Percentiles rank a stretch among this genome's conserved stretches.
Conservation (phyloP, 2,797 vertebrate species). For the Liparis tanakae region DNA sequence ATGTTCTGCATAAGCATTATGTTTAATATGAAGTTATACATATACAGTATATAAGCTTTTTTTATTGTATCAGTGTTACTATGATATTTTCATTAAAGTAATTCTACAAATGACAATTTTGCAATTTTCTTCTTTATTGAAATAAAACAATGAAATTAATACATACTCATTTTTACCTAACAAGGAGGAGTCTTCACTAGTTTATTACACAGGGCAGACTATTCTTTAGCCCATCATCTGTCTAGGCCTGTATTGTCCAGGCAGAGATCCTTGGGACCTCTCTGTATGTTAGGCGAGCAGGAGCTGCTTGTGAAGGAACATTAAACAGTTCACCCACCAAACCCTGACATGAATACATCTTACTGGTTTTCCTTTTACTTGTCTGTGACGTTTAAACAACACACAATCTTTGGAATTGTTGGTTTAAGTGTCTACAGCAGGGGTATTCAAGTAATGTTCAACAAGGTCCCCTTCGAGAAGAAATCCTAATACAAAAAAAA, state of each 20-base stretch:
- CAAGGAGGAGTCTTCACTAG: not conserved
- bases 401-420: not conserved
- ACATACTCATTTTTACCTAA: not conserved
- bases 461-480: too few relatives aligned
- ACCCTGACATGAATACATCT: not conserved
- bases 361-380: not conserved
- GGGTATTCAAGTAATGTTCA: too few relatives aligned
- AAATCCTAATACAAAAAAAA: constrained; percentile 7
- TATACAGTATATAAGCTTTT: not conserved
- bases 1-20: rapidly evolving
- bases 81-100: constrained; percentile 30
- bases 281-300: not conserved
- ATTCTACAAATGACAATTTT: not conserved
- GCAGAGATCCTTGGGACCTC: not conserved
- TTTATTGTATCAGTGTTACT: not conserved
- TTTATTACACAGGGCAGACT: not conserved
- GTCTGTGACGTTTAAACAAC: not conserved
- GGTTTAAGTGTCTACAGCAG: not conserved
- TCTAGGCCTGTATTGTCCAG: not conserved
- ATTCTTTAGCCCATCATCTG: not conserved
- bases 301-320: not conserved
- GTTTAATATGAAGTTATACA: not conserved
- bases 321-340: not conserved
- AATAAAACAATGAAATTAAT: not conserved
- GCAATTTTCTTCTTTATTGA: not conserved